Base-by-base conservation (phyloP, 1,140 invertebrate species). In the Euglossa dilemma region DNA sequence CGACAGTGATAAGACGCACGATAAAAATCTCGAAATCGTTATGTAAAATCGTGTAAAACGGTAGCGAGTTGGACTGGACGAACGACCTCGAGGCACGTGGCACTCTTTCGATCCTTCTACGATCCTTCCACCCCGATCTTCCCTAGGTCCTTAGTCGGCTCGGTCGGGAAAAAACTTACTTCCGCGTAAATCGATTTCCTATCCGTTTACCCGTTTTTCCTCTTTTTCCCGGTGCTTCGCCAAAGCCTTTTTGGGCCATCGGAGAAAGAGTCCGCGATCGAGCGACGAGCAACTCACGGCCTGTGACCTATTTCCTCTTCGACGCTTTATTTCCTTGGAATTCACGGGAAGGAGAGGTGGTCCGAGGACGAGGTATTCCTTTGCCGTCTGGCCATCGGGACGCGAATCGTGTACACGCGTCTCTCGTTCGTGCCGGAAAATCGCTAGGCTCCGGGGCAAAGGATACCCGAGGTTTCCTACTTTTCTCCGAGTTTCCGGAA, bases 151-250 rank as follows among this genome's bases (percentile, higher is more conserved):
- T 36, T 36, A 1, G 36, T 36, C 36, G 36, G 4, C 36, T 36
- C 36, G 61, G 54, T 70, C 43, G 5, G 28, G 14, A 6, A 64
- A 14, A 25, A 45, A 64, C n/a, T 64, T 45, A 50, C 4, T 36
- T 14, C n/a, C 25, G 25, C 2, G 20, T 18, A 9, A 50, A 59
- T 79, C 77, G 67, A 71, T 79, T 71, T 80, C 67, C 77, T 45
- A 80, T 80, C 14, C 52, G 69, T 25, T 36, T 47, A 18, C 25
- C 6, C 18, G 43, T 43, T 25, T 72, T 61, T 52, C 77, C 2
- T 50, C 23, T 36, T 43, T 61, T 72, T 80, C 9, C 45, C 7
- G 52, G 2, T 50, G 52, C n/a, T 23, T 50, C 25, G 54, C 52
- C 52, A 43, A 36, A 50, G 20, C 12, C 64, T 45, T 47, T 67